Evolutionary conservation across 2,797 vertebrate species (phyloP), one percentile per base, ranked within the genome.

Genomic region (Pachyuromys duprasi): DNA sequence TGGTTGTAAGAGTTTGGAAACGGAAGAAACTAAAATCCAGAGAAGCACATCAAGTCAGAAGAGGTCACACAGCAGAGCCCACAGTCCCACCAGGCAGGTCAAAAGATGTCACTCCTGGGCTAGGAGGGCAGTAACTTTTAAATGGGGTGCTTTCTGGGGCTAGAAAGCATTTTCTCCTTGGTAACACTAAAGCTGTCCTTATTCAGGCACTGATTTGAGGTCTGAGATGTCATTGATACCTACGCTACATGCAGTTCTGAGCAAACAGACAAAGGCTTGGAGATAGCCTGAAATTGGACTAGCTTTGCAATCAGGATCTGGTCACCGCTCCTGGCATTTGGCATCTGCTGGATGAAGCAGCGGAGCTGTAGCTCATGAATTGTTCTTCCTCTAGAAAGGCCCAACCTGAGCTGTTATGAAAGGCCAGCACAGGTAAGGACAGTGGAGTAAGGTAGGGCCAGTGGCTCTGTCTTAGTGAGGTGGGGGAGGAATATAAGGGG

Each of bases 371-470:
- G 72, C 39, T 39, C 17, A 24, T 45, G 36, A 49, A 72, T 33
- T 49, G 92, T 96, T 93, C 84, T 97, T 95, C 75, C 78, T 36
- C 84, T 67, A 17, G 4, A 26, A 36, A 18, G 86, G 26, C 49
- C 26, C 6, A 12, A 7, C 1, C 3, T 17, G 33, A 39, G 26
- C 9, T 60, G 72, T 31, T 84, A 8, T 1, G 63, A 33, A 20
- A 88, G 90, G 60, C 24, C 65, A 55, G 57, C 12, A 15, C 96
- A 96, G 97, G 97, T 97, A 69, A 86, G 83, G 60, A 76, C 9
- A 88, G 36, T 33, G 28, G 76, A 42, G 78, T 36, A 18, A 60
- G 18, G 62, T 31, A 2, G n/a, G 9, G n/a, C n/a, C 9, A 15
- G 42, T 3, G 13, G 24, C 39, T 39, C 92, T 79, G 86, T 78